Conservation (phyloP, 2,113 vertebrate genomes). For the Felis chaus region DNA sequence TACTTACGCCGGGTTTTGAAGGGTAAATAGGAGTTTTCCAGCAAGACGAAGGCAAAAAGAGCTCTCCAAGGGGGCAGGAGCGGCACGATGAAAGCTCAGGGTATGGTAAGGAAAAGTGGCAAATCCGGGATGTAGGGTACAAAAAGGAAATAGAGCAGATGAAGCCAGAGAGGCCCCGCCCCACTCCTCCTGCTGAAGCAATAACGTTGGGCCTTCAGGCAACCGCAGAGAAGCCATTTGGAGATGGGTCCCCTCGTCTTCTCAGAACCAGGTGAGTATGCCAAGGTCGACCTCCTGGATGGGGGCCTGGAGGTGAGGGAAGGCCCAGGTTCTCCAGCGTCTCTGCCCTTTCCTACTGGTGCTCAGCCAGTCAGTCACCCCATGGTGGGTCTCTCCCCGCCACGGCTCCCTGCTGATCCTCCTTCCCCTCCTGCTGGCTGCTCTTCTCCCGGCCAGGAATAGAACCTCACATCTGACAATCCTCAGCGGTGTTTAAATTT, state of each 20-base stretch:
- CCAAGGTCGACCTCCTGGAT: background rate
- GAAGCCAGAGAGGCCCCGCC: background rate
- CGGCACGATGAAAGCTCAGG: background rate
- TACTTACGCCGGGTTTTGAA: background rate
- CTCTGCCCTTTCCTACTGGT: background rate
- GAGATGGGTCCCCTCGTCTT: background rate
- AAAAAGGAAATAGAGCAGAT: background rate
- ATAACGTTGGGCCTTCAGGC: background rate
- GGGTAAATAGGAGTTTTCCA: conserved; percentile 42
- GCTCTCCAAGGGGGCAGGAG: background rate
- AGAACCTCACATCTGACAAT: conserved; percentile 75
- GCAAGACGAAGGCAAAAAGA: background rate
- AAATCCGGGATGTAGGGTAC: background rate
- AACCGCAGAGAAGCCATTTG: conserved; percentile 9
- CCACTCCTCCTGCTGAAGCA: background rate
- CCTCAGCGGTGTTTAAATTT: conserved; percentile 84
- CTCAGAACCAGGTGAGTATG: background rate
- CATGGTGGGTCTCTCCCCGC: background rate
- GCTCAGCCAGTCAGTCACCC: background rate
- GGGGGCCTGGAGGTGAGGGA: background rate
- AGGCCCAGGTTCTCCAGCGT: background rate
- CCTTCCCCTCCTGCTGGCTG: conserved; percentile 43
- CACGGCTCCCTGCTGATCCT: background rate
- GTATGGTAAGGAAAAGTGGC: background rate
- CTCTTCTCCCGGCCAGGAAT: conserved; percentile 69